phyloP scores from a whole-genome alignment of 2,888 invertebrate species.

The Drosophila robusta region DNA sequence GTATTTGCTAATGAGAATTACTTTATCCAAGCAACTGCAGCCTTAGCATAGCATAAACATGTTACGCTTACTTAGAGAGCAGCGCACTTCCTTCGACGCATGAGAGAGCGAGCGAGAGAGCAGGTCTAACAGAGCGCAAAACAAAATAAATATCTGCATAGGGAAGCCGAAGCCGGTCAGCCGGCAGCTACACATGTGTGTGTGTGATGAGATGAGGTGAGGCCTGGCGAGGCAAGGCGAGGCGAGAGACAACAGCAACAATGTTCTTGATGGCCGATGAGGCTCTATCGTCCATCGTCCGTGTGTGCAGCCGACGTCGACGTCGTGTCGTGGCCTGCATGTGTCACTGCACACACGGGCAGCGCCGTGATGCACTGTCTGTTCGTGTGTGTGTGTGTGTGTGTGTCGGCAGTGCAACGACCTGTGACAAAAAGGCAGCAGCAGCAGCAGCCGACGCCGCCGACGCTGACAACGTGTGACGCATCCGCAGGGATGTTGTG shows the following conservation, averaged over 20 bases:
- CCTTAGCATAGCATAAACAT: slow-evolving; percentile 58
- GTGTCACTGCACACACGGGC: slow-evolving; percentile 72
- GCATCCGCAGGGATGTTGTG: slow-evolving; percentile 77
- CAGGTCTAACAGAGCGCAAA: slow-evolving; percentile 22
- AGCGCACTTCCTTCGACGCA: slow-evolving; percentile 26
- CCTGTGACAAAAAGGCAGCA: slow-evolving; percentile 76
- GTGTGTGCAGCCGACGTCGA: slow-evolving; percentile 19
- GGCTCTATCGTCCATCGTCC: slow-evolving; percentile 37
- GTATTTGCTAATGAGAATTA: slow-evolving; percentile 59
- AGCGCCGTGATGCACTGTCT: slow-evolving; percentile 33
- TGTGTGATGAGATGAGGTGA: background rate
- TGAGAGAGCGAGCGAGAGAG: slow-evolving; percentile 1
- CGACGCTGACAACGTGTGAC: slow-evolving; percentile 71
- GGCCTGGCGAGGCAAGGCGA: slow-evolving; percentile 1
- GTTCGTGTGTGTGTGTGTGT: slow-evolving; percentile 21
- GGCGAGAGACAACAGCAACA: slow-evolving; percentile 35
- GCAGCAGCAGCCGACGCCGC: slow-evolving; percentile 40
- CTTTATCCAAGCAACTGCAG: slow-evolving; percentile 43
- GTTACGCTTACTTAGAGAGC: slow-evolving; percentile 49
- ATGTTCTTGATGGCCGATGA: slow-evolving; percentile 58
- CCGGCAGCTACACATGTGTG: slow-evolving; percentile 34
- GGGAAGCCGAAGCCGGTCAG: slow-evolving; percentile 62
- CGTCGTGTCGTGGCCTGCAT: slow-evolving; percentile 67
- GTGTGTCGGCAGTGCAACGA: slow-evolving; percentile 69
- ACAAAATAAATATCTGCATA: slow-evolving; percentile 56